Evolutionary conservation across 2,113 vertebrate species (phyloP), one percentile per base, ranked within the genome.

Genomic region (Phyllopteryx taeniolatus): DNA sequence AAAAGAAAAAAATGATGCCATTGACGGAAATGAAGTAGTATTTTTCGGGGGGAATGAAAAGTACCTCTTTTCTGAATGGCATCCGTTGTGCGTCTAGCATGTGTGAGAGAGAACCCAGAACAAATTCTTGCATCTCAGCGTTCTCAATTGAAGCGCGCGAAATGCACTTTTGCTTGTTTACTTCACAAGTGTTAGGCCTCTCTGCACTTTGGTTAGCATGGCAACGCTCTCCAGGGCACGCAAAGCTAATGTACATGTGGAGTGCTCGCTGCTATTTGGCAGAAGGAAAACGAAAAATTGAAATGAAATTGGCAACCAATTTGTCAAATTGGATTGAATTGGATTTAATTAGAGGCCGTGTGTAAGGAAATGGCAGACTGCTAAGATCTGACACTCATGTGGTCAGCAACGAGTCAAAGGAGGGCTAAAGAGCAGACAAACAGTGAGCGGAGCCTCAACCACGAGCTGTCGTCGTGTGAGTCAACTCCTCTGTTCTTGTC

Each of bases 401-500:
- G 15, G 31, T 35, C 14, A 17, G 14, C 14, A 3, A 35, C 5
- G 8, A 61, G 46, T 64, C 27, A 68, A 35, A 53, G 20, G 22
- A 31, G 47, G 66, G 74, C 68, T 63, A 69, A 84, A 67, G 75
- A 75, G 66, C 69, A 64, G 71, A 83, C 75, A 75, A 77, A 79
- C 83, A 71, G 76, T 51, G 71, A 80, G 76, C 49, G 74, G 60
- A 59, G 74, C 72, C 76, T 78, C 71, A 72, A 72, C 75, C 61
- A 69, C 59, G 79, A 83, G 73, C 80, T 84, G 88, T 84, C 85
- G 78, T 86, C 85, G 77, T 86, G 77, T 89, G 88, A 91, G 70
- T 89, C 87, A 90, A 70, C 69, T 78, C 73, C 83, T 79, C 80
- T 86, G 86, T 88, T 88, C 84, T 88, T 85, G 85, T 83, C 60